Percentiles rank a stretch among this genome's conserved stretches.
phyloP scores from a whole-genome alignment of 2,888 invertebrate genomes.

The Leptarthrus brevirostris region DNA sequence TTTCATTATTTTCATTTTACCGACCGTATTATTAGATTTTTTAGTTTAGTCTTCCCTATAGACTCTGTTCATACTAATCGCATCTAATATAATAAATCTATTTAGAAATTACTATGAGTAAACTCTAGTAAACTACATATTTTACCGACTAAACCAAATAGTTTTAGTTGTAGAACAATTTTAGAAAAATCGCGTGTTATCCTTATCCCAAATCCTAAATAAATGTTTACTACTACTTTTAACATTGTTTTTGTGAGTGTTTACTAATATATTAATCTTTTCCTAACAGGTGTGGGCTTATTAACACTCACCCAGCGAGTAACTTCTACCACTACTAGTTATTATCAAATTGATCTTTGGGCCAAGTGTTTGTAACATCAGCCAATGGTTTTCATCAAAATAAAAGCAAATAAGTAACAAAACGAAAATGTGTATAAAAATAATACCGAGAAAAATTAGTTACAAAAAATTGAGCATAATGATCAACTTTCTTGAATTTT shows the following conservation, averaged over 20 bases:
- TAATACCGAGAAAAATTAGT: not conserved
- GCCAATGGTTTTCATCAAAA: constrained; percentile 43
- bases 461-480: not conserved
- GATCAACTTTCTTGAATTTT: not conserved
- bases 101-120: no score
- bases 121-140: no score
- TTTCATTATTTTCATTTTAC: no score
- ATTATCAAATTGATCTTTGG: constrained; percentile 38
- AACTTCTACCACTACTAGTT: constrained; percentile 46
- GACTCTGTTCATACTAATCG: no score
- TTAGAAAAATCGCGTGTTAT: no score
- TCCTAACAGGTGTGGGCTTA: constrained; percentile 68
- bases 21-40: no score
- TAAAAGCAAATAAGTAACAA: constrained; percentile 8
- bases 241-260: not conserved
- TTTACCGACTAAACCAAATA: no score
- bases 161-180: no score
- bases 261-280: constrained; percentile 55
- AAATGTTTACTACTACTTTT: no score
- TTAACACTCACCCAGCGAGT: constrained; percentile 61
- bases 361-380: constrained; percentile 41
- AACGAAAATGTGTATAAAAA: constrained; percentile 1
- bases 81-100: no score
- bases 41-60: no score
- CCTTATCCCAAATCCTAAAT: no score